A percentile compares a stretch with the other conserved stretches of the same genome.
These are phyloP conservation scores for Caenorhabditis uteleia DNA, from an alignment of 2,888 invertebrate species.

Conservation along the genomic window DNA sequence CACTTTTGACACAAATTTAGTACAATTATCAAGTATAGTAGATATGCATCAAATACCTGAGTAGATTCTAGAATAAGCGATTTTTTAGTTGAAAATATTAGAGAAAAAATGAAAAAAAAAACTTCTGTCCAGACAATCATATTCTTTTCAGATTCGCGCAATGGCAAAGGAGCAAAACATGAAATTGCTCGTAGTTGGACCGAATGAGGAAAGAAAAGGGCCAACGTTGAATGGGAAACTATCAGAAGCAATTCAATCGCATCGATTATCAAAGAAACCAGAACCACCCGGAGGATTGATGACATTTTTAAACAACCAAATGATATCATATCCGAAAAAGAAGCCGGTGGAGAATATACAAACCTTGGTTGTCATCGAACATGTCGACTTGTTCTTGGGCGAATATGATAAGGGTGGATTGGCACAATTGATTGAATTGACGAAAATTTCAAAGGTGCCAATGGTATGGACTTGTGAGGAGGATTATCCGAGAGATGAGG, in stretches of 20 bases:
- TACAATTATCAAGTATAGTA: no score
- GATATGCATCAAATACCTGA: no score
- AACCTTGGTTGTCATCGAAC: constrained; percentile 26
- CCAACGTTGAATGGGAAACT: constrained; percentile 13
- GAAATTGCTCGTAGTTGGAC: constrained; percentile 18
- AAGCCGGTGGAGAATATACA: constrained; percentile 2
- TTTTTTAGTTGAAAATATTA: background rate
- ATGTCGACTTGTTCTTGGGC: constrained; percentile 34
- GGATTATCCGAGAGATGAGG: constrained; percentile 9
- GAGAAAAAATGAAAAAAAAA: background rate
- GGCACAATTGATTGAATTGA: constrained; percentile 11
- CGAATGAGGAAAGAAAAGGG: constrained; percentile 20
- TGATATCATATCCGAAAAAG: background rate
- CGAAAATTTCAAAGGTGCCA: constrained; percentile 18
- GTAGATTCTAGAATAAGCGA: background rate
- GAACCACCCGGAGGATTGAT: no score
- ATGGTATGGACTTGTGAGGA: constrained; percentile 24
- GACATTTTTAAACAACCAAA: background rate
- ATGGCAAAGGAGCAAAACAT: constrained; percentile 26
- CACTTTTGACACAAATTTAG: no score
- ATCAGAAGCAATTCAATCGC: constrained; percentile 20
- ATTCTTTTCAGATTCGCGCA: constrained; percentile 17
- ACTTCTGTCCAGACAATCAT: no score
- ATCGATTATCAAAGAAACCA: constrained; percentile 13
- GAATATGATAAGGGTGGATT: constrained; percentile 8